Conservation (phyloP, 2,888 invertebrate species). For the Oxyscelio sp. region DNA sequence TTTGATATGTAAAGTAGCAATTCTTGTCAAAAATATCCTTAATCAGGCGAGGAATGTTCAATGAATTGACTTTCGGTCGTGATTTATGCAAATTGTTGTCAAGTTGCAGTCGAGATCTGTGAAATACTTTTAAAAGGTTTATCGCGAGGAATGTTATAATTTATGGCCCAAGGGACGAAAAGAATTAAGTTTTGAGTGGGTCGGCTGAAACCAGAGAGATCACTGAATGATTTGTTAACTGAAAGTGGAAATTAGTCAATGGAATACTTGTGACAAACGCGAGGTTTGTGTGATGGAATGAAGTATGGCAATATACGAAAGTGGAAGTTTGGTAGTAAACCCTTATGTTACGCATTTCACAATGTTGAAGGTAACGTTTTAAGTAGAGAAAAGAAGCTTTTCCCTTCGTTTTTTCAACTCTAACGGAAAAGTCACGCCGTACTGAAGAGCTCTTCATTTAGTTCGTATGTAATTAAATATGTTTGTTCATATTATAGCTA, state of each 20-base stretch:
- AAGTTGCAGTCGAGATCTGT: too few species aligned
- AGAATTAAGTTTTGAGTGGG: not conserved
- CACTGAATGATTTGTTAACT: constrained; percentile 2
- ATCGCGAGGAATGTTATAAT: too few species aligned
- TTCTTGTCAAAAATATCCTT: too few species aligned
- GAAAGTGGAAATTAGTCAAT: constrained; percentile 7
- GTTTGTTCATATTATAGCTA: not conserved
- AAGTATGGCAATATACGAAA: constrained; percentile 69
- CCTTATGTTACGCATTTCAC: constrained; percentile 30
- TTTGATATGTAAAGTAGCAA: too few species aligned
- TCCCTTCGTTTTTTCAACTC: not conserved
- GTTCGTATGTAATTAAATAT: too few species aligned
- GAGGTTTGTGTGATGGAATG: constrained; percentile 63
- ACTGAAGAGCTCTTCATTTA: not conserved
- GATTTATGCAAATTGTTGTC: too few species aligned
- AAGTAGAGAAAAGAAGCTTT: constrained; percentile 1
- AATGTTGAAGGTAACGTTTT: constrained; percentile 28
- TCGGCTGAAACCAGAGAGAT: constrained; percentile 2
- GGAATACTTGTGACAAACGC: constrained; percentile 46
- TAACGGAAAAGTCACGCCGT: not conserved
- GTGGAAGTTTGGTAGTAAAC: constrained; percentile 42
- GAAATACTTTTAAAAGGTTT: too few species aligned
- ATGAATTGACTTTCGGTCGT: too few species aligned
- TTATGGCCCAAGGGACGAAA: too few species aligned
- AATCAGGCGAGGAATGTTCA: too few species aligned